Base-by-base conservation (phyloP, 2,113 vertebrate genomes). In the Taxidea taxus region DNA sequence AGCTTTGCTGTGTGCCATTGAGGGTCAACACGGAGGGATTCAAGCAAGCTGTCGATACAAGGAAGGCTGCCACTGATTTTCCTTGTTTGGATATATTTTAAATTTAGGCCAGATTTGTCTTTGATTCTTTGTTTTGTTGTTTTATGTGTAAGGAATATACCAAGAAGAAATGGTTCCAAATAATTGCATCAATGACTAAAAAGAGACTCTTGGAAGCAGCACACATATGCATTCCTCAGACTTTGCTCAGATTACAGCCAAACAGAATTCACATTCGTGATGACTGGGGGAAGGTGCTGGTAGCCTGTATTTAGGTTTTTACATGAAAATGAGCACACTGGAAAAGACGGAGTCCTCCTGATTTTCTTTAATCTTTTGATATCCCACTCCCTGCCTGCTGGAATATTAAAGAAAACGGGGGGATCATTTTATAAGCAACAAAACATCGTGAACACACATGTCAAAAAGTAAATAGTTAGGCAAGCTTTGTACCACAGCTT, bases 1-100 rank as follows among this genome's bases (percentile, higher is more conserved):
- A 25, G 31, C 49, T 49, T 49, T 6, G 9, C 3, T 37, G 37
- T 78, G 1, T 0, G 0, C 12, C 18, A 34, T 7, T 7, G 78
- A 3, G 4, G 14, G 81, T 47, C 10, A 12, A 15, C 13, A 5
- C 4, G 0, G 21, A 82, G 7, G 4, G n/a, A 21, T 29, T 34
- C 18, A 15, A 34, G 13, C 16, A 49, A 15, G 7, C 47, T 66
- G 4, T 20, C 25, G 14, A 8, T 27, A 6, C 3, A 23, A 56
- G 12, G 29, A 47, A 68, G 70, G 6, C 0, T 27, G 15, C 25
- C 20, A 18, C 3, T 64, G 70, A 23, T 42, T 37, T 18, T 62
- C 44, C n/a, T 25, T 42, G 0, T 93, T 34, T 83, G 34, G 15
- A 2, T 11, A 2, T 23, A 14, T 62, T 37, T 60, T 23, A 49